Percentiles rank a stretch among this genome's conserved stretches.
These are phyloP conservation scores for Cordilura impudica DNA, from an alignment of 2,888 invertebrate species.

Conservation along the genomic window DNA sequence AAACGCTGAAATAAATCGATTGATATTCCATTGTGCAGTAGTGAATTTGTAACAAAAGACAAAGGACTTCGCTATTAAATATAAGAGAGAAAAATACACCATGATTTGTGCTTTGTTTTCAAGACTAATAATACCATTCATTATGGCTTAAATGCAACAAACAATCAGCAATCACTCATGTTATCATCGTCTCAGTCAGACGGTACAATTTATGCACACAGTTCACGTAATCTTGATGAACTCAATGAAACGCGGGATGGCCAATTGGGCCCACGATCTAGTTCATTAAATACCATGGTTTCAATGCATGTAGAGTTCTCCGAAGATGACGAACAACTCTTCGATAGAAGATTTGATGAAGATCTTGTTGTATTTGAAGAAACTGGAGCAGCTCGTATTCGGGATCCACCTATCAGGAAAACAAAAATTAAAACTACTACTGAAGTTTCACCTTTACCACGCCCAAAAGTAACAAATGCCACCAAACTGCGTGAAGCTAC, in stretches of 20 bases:
- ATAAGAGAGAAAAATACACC: conserved; percentile 52
- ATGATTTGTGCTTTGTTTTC: conserved; percentile 77
- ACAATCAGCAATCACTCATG: conserved; percentile 56
- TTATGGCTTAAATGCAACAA: conserved; percentile 60
- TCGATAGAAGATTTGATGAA: conserved; percentile 37
- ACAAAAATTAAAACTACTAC: conserved; percentile 58
- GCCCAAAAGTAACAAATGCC: conserved; percentile 15
- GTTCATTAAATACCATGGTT: conserved; percentile 68
- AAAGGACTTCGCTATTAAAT: neutral
- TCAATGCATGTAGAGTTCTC: conserved; percentile 68
- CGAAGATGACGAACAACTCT: conserved; percentile 66
- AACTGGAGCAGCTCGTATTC: conserved; percentile 75
- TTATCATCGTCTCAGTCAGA: conserved; percentile 74
- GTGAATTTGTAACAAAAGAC: conserved; percentile 2
- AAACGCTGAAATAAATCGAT: neutral
- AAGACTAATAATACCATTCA: conserved; percentile 67
- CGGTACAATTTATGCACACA: conserved; percentile 66
- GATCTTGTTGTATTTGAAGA: conserved; percentile 60
- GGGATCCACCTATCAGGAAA: conserved; percentile 72
- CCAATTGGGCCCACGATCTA: conserved; percentile 68
- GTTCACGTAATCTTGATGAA: conserved; percentile 62
- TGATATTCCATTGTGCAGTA: conserved; percentile 1
- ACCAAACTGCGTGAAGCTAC: conserved; percentile 70
- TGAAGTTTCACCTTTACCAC: conserved; percentile 1
- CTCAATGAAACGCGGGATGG: conserved; percentile 35